phyloP scores from a whole-genome alignment of 2,113 vertebrate species.

The Oreochromis spilurus region DNA sequence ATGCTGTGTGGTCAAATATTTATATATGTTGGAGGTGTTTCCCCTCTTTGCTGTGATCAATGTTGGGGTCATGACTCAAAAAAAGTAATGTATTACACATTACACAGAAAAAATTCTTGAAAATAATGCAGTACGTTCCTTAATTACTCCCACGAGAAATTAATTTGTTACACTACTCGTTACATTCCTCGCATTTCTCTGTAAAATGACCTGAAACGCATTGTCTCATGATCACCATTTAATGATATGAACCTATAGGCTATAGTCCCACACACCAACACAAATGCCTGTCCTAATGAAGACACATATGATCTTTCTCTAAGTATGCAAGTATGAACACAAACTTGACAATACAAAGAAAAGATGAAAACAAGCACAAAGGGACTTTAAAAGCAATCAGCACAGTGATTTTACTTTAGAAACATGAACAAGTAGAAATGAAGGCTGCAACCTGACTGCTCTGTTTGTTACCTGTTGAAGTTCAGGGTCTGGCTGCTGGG shows the following conservation, averaged over 20 bases:
- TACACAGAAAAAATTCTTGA: fast-evolving
- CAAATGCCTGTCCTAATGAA: fast-evolving
- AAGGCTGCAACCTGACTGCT: neutral
- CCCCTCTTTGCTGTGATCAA: neutral
- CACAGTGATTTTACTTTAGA: neutral
- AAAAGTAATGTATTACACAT: neutral
- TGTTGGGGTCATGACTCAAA: fast-evolving
- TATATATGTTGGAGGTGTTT: neutral
- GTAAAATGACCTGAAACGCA: neutral
- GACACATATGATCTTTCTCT: neutral
- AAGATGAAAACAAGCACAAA: neutral
- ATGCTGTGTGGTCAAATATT: neutral
- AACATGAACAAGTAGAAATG: neutral
- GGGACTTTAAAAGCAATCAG: neutral
- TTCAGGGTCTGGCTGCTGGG: neutral
- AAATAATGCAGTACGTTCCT: fast-evolving
- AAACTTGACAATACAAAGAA: neutral
- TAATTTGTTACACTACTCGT: neutral
- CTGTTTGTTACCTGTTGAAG: neutral
- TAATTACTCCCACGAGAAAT: neutral
- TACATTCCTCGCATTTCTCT: fast-evolving
- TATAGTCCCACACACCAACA: neutral
- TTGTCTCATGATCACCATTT: neutral
- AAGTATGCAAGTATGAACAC: neutral
- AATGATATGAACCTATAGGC: neutral